Percentiles rank a stretch among this genome's conserved stretches.
Conservation (phyloP, 2,797 vertebrate species). For the Acipenser transmontanus region DNA sequence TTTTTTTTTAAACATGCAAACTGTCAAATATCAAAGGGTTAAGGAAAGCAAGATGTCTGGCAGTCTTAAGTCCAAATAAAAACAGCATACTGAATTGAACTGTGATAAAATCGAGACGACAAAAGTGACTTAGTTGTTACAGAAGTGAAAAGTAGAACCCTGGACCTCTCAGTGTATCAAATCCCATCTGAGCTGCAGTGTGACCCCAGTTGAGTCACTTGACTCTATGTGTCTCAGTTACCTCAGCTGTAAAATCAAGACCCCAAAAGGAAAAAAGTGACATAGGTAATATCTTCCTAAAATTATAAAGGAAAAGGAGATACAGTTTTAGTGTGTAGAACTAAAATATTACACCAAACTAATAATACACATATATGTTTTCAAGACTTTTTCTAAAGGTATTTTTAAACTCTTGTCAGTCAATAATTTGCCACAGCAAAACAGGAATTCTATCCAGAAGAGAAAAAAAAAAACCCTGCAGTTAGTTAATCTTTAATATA, state of each 20-base stretch:
- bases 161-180: slow-evolving; percentile 8
- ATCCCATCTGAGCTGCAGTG: slow-evolving; percentile 28
- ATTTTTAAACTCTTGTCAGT: no score
- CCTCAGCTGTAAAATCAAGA: slow-evolving; percentile 63
- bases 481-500: no score
- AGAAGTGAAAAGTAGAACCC: background rate
- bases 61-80: slow-evolving; percentile 23
- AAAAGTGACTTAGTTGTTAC: slow-evolving; percentile 13
- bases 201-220: slow-evolving; percentile 61
- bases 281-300: background rate
- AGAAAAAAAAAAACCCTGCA: no score
- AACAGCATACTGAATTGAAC: slow-evolving; percentile 21
- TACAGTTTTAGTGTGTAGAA: background rate
- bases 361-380: no score
- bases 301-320: background rate
- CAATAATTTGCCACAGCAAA: no score
- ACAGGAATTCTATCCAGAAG: no score
- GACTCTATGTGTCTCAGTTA: slow-evolving; percentile 54
- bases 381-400: no score
- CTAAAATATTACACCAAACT: background rate
- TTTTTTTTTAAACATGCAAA: no score
- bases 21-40: slow-evolving; percentile 6
- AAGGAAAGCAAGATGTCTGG: slow-evolving; percentile 17
- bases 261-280: background rate
- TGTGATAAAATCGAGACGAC: slow-evolving; percentile 10